A percentile compares a stretch with the other conserved stretches of the same genome.
phyloP scores from a whole-genome alignment of 1,140 invertebrate genomes.

The Drosophila seguyi region DNA sequence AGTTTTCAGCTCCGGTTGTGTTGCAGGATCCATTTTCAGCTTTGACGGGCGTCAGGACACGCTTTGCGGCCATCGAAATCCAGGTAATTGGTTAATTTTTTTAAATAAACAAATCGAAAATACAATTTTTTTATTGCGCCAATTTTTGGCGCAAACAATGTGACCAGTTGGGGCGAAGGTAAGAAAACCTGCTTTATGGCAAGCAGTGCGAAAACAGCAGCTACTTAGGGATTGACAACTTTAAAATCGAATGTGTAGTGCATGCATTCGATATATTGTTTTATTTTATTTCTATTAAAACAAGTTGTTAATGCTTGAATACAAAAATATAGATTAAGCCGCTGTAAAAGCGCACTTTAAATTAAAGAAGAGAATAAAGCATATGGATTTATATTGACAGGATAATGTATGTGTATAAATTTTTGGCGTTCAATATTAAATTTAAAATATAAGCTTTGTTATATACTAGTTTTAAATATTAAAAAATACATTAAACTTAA shows the following conservation, averaged over 20 bases:
- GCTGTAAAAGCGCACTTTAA: background rate
- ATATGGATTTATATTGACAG: background rate
- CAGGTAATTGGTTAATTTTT: slow-evolving; percentile 2
- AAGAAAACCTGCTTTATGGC: no score
- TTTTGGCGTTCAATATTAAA: background rate
- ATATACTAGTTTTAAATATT: background rate
- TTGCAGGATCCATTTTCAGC: slow-evolving; percentile 12
- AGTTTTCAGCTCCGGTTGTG: background rate
- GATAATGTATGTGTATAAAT: background rate
- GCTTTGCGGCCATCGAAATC: slow-evolving; percentile 32
- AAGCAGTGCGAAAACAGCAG: background rate
- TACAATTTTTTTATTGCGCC: background rate
- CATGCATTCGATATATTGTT: background rate
- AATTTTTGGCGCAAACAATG: slow-evolving; percentile 33
- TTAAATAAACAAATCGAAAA: background rate
- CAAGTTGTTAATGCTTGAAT: background rate
- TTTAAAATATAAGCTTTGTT: background rate
- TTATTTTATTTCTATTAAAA: background rate
- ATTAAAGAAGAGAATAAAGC: background rate
- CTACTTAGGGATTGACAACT: background rate
- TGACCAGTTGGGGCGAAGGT: background rate
- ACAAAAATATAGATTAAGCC: no score
- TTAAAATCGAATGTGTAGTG: background rate
- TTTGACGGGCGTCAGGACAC: slow-evolving; percentile 64
- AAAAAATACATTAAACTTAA: no score